Conservation (phyloP, 2,113 vertebrate species). For the Gracilinanus agilis region DNA sequence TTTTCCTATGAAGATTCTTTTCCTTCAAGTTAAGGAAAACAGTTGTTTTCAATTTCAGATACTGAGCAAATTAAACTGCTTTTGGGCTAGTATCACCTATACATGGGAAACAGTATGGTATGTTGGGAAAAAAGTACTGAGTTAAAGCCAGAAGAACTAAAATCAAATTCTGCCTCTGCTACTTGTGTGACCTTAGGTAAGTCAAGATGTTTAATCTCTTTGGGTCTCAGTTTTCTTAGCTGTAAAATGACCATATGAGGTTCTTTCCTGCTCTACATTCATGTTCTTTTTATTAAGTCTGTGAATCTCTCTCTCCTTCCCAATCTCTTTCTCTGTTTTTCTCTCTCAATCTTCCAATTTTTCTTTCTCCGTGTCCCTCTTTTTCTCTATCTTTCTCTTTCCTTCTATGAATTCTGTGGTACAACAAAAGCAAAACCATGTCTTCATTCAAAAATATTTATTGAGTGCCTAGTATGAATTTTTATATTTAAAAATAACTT, state of each 20-base stretch:
- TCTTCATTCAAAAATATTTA: not conserved
- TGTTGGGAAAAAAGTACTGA: not conserved
- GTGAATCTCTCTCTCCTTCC: not conserved
- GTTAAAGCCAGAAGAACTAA: not conserved
- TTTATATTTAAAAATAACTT: not conserved
- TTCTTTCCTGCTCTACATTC: not conserved
- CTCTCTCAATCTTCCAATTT: too few relatives aligned
- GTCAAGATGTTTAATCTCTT: not conserved
- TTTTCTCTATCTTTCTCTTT: too few relatives aligned
- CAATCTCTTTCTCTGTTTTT: not conserved
- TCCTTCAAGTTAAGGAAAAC: not conserved
- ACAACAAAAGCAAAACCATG: not conserved
- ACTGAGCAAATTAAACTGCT: not conserved
- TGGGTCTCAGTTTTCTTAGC: not conserved
- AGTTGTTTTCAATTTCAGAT: constrained; percentile 5
- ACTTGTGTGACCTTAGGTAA: too few relatives aligned
- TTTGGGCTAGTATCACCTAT: not conserved
- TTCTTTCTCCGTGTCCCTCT: too few relatives aligned
- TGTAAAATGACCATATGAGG: not conserved
- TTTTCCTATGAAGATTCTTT: not conserved
- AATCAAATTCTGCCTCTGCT: too few relatives aligned
- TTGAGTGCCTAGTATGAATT: not conserved
- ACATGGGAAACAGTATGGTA: not conserved
- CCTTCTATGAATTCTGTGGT: too few relatives aligned
- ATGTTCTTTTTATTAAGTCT: not conserved